Evolutionary conservation across 2,113 vertebrate genomes (phyloP).

Genomic region (Coptodon rendalli): DNA sequence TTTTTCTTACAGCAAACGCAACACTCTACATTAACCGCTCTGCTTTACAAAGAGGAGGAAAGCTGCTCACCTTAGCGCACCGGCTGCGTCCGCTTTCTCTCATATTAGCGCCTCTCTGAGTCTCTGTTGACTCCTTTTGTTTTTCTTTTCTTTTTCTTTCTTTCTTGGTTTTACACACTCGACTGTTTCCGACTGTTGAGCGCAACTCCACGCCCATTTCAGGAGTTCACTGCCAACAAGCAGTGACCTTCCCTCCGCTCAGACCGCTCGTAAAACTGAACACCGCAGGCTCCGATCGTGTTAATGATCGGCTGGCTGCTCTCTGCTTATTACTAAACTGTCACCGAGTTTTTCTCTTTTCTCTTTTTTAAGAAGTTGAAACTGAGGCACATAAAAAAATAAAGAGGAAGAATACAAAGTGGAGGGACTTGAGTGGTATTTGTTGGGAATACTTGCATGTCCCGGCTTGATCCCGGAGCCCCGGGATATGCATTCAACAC

Average conservation of each 20-base stretch:
- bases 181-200: slow-evolving; percentile 4
- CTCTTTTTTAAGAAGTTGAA: background rate
- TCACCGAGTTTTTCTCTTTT: background rate
- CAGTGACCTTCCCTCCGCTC: background rate
- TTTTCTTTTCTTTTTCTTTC: background rate
- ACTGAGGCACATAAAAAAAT: background rate
- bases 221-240: background rate
- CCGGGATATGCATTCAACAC: slow-evolving; percentile 7
- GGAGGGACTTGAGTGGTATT: background rate
- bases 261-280: background rate
- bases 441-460: background rate
- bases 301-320: background rate
- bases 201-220: slow-evolving; percentile 31
- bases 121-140: background rate
- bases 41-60: background rate
- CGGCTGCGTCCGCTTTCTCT: background rate
- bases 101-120: background rate
- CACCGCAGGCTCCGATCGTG: too few relatives aligned
- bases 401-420: background rate
- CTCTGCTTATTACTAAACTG: background rate
- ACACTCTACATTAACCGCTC: background rate
- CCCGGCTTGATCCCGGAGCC: slow-evolving; percentile 40
- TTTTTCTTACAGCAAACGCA: background rate
- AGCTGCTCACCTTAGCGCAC: background rate
- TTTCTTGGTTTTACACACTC: background rate